Conservation (phyloP, 2,113 vertebrate genomes). For the Desmodus rotundus region DNA sequence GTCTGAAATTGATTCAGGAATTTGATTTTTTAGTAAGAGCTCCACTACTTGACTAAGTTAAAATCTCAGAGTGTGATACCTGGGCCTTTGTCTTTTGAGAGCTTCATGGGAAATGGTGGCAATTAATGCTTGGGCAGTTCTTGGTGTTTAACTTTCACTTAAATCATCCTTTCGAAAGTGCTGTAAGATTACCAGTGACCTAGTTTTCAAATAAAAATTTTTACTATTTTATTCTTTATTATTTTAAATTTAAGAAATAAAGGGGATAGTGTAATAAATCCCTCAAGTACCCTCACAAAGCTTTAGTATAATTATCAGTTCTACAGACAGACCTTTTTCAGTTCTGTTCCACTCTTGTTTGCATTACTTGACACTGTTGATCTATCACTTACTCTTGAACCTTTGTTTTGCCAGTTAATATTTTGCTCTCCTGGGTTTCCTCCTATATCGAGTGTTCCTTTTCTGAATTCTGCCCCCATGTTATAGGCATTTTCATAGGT, state of each 20-base stretch:
- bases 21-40: slow-evolving; percentile 4
- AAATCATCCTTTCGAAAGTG: not conserved
- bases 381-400: slow-evolving; percentile 10
- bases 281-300: not conserved
- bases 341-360: not conserved
- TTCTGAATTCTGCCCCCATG: not conserved
- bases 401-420: slow-evolving; percentile 9
- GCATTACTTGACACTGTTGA: not conserved
- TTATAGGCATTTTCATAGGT: not conserved
- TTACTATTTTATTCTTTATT: not conserved
- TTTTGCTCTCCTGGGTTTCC: not conserved
- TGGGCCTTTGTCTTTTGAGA: not conserved
- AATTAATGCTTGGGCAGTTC: not conserved
- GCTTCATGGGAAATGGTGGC: not conserved
- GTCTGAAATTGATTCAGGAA: not conserved
- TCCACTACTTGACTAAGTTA: not conserved
- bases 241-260: slow-evolving; percentile 3
- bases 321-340: not conserved
- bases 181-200: not conserved
- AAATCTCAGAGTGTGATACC: not conserved
- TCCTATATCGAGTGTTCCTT: not conserved
- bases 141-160: not conserved
- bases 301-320: not conserved
- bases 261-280: not conserved
- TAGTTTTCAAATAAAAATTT: not conserved